Conservation (phyloP, 1,140 invertebrate species). For the Chionoecetes opilio region DNA sequence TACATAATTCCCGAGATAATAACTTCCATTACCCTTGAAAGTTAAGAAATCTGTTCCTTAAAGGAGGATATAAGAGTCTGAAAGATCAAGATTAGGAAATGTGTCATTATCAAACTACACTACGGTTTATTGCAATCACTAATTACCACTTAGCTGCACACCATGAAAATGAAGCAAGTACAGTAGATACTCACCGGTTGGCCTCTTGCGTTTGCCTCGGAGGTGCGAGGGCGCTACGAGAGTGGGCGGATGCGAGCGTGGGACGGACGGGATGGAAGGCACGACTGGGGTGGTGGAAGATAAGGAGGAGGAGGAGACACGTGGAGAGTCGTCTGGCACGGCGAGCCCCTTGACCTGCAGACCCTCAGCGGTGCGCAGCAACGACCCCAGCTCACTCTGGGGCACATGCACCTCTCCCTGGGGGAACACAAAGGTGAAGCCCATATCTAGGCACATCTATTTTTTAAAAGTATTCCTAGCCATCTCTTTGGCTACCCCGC, state of each 20-base stretch:
- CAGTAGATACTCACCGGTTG: constrained; percentile 49
- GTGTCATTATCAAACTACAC: too few relatives aligned
- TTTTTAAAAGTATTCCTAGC: too few relatives aligned
- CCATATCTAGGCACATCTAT: too few relatives aligned
- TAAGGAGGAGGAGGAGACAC: constrained; percentile 61
- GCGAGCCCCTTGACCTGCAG: constrained; percentile 81
- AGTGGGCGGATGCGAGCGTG: constrained; percentile 65
- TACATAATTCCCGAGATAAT: too few relatives aligned
- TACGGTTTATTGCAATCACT: too few relatives aligned
- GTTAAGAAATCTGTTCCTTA: not conserved
- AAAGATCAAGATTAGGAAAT: too few relatives aligned
- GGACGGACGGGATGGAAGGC: constrained; percentile 58
- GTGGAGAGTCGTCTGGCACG: constrained; percentile 78
- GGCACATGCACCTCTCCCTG: constrained; percentile 81
- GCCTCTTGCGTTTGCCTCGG: constrained; percentile 71
- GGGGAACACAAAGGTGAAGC: not conserved
- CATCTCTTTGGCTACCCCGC: too few relatives aligned
- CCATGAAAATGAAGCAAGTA: not conserved
- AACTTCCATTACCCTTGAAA: not conserved
- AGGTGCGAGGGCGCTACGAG: constrained; percentile 63
- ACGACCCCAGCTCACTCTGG: constrained; percentile 78
- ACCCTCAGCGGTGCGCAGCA: constrained; percentile 80
- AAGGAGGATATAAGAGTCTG: not conserved
- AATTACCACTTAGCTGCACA: not conserved
- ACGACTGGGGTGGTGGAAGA: constrained; percentile 61